Base-by-base conservation (phyloP, 2,888 invertebrate genomes). In the Stramonita haemastoma region DNA sequence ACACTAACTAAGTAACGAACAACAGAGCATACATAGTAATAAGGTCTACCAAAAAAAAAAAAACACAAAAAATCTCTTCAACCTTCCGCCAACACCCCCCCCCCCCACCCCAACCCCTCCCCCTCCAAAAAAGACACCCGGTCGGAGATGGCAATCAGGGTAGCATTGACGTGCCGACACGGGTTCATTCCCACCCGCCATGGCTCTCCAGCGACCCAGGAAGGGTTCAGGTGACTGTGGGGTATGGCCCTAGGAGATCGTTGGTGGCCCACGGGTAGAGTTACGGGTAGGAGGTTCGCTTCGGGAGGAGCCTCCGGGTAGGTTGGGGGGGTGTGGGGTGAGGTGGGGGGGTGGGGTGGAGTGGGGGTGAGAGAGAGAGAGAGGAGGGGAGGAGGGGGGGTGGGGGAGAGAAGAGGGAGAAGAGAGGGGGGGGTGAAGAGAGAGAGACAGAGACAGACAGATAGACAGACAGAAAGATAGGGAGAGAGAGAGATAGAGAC, bases 141-240 rank as follows among this genome's bases (percentile, higher is more conserved):
- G 32, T 15, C 29, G 79, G 79, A 79, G 79, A 79, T 79, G 79
- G 79, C 34, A 32, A 79, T 79, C 79, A 29, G 79, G 79, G 79
- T 79, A 79, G 79, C 79, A 79, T 34, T 79, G 79, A 79, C 79
- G 79, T 79, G 79, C 79, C 79, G 79, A 79, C 79, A 79, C 79
- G 79, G 79, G 79, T 79, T 34, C 32, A 79, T 79, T 79, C 32
- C 79, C 34, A 79, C 19, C 79, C 32, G 79, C 79, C 17, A 34
- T 79, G 32, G 34, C 79, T 79, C 79, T 79, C 79, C 79, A 26
- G 34, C 79, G 79, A 79, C 79, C 79, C 79, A 32, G 34, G 79
- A 79, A 32, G 79, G 79, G 79, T 79, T 79, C 11, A 34, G 79
- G 79, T 79, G 79, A 79, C 79, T 34, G 13, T 32, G 79, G 13